Conservation (phyloP, 2,797 vertebrate species). For the Hyperoplus lanceolatus region DNA sequence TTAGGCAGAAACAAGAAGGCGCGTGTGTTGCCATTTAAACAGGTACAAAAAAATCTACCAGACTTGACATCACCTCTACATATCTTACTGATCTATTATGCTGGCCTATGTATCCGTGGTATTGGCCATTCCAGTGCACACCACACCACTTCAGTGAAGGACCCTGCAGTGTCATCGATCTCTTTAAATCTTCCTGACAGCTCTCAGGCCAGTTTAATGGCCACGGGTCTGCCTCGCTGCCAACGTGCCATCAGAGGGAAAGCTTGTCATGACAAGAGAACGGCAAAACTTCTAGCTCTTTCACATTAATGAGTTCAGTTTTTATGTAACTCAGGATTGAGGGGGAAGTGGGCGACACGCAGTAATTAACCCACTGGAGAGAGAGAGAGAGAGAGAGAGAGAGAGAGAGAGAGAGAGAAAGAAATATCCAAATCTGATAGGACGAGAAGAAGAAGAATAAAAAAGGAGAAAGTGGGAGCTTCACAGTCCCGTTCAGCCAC, state of each 20-base stretch:
- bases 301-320: conserved; percentile 63
- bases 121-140: background rate
- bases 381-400: conserved; percentile 28
- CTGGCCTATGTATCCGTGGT: background rate
- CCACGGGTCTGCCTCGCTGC: conserved; percentile 18
- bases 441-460: conserved; percentile 40
- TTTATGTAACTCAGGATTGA: conserved; percentile 65
- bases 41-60: background rate
- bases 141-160: background rate
- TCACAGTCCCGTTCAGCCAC: conserved; percentile 40
- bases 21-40: background rate
- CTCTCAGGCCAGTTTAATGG: conserved; percentile 52
- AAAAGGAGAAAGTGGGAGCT: conserved; percentile 26
- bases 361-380: conserved; percentile 73
- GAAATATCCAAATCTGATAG: conserved; percentile 43
- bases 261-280: conserved; percentile 38
- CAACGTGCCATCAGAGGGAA: conserved; percentile 28
- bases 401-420: conserved; percentile 22
- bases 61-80: background rate
- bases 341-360: conserved; percentile 51
- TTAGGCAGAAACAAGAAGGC: background rate
- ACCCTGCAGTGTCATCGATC: background rate
- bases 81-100: background rate
- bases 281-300: conserved; percentile 43
- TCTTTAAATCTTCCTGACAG: conserved; percentile 43